Evolutionary conservation across 2,113 vertebrate species (phyloP).

Genomic region (Eclectus roratus): DNA sequence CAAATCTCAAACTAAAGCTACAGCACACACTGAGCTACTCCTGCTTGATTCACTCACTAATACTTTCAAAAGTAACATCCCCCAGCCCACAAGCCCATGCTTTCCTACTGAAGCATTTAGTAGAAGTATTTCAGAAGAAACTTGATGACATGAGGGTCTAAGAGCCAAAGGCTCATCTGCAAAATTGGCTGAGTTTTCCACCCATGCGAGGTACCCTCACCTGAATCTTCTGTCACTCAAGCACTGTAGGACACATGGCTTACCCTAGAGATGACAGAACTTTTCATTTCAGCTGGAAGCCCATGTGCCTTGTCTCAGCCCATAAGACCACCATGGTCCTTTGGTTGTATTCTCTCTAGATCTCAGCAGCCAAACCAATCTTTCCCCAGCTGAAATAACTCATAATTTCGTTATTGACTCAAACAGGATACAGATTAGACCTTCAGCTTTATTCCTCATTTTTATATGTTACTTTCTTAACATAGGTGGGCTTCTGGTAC

Average conservation of each 20-base stretch:
- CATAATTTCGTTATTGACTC: background rate
- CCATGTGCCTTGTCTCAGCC: background rate
- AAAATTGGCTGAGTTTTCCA: background rate
- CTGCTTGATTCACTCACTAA: background rate
- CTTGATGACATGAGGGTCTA: background rate
- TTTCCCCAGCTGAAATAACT: background rate
- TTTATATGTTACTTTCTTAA: background rate
- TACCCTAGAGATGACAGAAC: background rate
- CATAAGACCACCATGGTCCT: background rate
- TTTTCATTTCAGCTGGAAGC: background rate
- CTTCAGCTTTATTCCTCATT: background rate
- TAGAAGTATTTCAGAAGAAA: background rate
- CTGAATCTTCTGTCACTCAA: background rate
- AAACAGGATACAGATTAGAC: background rate
- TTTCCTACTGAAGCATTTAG: background rate
- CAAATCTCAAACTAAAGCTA: background rate
- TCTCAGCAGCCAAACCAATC: background rate
- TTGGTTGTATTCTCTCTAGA: background rate
- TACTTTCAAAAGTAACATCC: background rate
- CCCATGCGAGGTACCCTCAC: background rate
- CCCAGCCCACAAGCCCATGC: background rate
- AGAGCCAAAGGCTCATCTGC: background rate
- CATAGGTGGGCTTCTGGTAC: background rate
- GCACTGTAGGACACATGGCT: rapidly evolving
- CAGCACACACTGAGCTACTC: background rate